These are phyloP conservation scores for Lichenostomus cassidix DNA, from an alignment of 2,113 vertebrate species.

Conservation along the genomic window DNA sequence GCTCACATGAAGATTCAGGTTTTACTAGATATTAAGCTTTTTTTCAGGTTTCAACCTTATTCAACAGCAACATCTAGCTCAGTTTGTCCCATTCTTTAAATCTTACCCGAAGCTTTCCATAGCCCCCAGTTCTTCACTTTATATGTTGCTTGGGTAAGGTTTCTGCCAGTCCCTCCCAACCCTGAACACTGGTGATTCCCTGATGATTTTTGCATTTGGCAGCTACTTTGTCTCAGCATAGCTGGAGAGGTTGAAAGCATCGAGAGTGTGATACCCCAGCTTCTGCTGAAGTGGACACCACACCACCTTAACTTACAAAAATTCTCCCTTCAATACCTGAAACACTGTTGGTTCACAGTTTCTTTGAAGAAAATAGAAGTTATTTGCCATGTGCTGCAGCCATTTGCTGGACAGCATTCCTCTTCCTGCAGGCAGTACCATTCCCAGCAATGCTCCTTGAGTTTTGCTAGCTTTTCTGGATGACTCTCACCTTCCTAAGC, in stretches of 20 bases:
- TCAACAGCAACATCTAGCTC: not conserved
- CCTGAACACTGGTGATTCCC: not conserved
- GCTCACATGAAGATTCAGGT: not conserved
- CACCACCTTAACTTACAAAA: not conserved
- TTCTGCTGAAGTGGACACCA: not conserved
- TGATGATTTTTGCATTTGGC: not conserved
- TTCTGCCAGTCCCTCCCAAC: not conserved
- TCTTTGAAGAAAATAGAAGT: not conserved
- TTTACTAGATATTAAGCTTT: not conserved
- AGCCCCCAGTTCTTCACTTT: not conserved
- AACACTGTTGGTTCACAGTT: not conserved
- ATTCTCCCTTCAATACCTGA: not conserved
- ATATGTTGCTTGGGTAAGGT: not conserved
- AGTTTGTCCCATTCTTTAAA: not conserved
- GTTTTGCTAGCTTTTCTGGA: not conserved
- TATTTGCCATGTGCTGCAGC: not conserved
- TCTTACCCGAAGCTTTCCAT: not conserved
- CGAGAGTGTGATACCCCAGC: not conserved
- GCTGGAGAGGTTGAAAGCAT: not conserved
- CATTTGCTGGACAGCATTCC: not conserved
- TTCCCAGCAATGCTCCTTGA: not conserved
- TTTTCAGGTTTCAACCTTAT: not conserved
- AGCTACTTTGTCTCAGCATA: not conserved
- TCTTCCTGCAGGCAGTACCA: not conserved
- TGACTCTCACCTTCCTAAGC: not conserved